Percentiles rank a stretch among this genome's conserved stretches.
phyloP scores from a whole-genome alignment of 2,797 vertebrate species.

The Acrossocheilus wenchowensis region DNA sequence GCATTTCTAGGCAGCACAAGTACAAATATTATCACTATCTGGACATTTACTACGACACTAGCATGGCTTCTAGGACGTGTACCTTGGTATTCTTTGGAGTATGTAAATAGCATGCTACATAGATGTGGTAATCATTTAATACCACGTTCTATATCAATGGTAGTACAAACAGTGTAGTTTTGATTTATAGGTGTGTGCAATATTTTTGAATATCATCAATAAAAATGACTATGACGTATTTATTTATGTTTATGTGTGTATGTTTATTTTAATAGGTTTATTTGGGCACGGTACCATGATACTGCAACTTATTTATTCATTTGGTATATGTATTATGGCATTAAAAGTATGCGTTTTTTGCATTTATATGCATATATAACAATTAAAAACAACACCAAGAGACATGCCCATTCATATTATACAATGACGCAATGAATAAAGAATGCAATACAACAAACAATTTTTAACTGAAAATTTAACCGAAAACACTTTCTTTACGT shows the following conservation, averaged over 20 bases:
- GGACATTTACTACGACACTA: neutral
- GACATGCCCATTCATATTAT: neutral
- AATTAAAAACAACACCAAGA: neutral
- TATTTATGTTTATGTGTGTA: too few species aligned
- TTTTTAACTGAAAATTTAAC: neutral
- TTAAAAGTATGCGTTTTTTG: neutral
- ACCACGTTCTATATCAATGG: neutral
- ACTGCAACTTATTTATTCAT: neutral
- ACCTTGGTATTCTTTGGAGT: neutral
- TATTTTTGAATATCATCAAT: neutral
- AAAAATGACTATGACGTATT: neutral
- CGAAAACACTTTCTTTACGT: neutral
- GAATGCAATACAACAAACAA: neutral
- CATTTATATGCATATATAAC: too few species aligned
- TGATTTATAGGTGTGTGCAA: too few species aligned
- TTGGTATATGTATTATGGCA: neutral
- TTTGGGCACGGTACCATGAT: neutral
- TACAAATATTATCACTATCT: neutral
- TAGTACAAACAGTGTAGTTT: neutral
- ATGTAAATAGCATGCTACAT: neutral
- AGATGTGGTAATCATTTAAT: neutral
- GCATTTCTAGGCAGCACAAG: neutral
- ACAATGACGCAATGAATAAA: neutral
- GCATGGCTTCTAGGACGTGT: neutral
- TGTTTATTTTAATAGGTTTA: neutral